Base-by-base conservation (phyloP, 1,140 invertebrate species). In the Microvelia longipes region DNA sequence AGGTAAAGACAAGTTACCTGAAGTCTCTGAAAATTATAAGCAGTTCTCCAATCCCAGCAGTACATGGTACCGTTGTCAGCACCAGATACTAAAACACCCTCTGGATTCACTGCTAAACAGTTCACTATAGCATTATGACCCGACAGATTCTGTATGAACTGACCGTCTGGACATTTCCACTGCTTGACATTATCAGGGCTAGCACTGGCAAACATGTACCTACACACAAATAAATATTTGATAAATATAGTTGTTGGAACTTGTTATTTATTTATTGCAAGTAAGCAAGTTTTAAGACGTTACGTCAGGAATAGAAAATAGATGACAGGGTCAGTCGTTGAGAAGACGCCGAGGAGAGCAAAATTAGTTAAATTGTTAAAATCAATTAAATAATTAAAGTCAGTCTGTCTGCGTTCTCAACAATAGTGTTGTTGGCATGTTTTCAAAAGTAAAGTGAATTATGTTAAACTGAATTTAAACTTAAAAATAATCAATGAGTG, bases 111-210 rank as follows among this genome's bases (percentile, higher is more conserved):
- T 11, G 92, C 94, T 77, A 99, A 83, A 75, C 94, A 94, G 79
- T 99, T 99, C 0, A 99, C 88, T 72, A 99, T 98, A 0, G 96
- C 91, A 81, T 97, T 98, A 77, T 99, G 98, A 0, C 97, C 97
- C 0, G 91, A 90, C 60, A 99, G 82, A 82, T 99, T 99, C 79
- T 99, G 96, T 71, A 99, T 90, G 77, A 99, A 99, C 77, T 95
- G 93, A 1, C 97, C 98, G 77, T 99, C 94, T 0, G 96, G 96
- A 79, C 95, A 97, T 78, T 93, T 95, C 97, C 97, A 99, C 78
- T 99, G 93, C 79, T 99, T 99, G 69, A 99, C 96, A 78, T 99
- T 98, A 78, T 99, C 97, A 0, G 98, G 94, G 0, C 95, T 98
- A 0, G 92, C 97, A 1, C 94, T 98, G 0, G 93, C 96, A 81